Base-by-base conservation (phyloP, 1,140 invertebrate genomes). In the Phocides pigmalion region DNA sequence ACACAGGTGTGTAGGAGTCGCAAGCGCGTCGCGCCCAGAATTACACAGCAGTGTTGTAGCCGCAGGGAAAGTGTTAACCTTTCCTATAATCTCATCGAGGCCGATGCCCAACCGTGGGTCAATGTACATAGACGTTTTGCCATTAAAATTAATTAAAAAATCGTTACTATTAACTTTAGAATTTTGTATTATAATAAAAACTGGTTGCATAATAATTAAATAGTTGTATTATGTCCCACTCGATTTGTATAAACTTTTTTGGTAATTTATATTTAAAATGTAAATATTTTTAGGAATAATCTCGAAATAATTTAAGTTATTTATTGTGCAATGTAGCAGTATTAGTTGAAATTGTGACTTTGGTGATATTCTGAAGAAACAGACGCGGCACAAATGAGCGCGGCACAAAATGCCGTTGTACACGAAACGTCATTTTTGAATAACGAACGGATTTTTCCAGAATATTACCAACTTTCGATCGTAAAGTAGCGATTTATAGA, bases 271-370 rank as follows among this genome's bases (percentile, higher is more conserved):
- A 19, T 50, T 3, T 16, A 51, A 51, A 54, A 53, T 81, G 74
- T 83, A 81, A 74, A 81, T 81, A 81, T 51, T 68, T 66, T 41
- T 64, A 62, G 25, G 50, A 35, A 59, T 46, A 61, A 32, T n/a
- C 70, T 42, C 64, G 70, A 74, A 70, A 59, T 76, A 74, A 51
- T 68, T n/a, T 89, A 87, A 87, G 80, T 86, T 87, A 89, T 89
- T 89, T 89, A 89, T 89, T 89, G 86, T 89, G 86, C 86, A 89
- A 89, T 89, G 75, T 89, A 87, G 84, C 83, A 86, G 84, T 87
- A 87, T 87, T 85, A 88, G 76, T 74, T 63, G 65, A 68, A 63
- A 70, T 64, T 63, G 65, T 56, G 25, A 63, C 39, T 64, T 70
- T 69, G 66, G 47, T 42, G 44, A 49, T 66, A 74, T 58, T 66